These are phyloP conservation scores for Eupithecia centaureata DNA, from an alignment of 2,888 invertebrate genomes.

Conservation along the genomic window DNA sequence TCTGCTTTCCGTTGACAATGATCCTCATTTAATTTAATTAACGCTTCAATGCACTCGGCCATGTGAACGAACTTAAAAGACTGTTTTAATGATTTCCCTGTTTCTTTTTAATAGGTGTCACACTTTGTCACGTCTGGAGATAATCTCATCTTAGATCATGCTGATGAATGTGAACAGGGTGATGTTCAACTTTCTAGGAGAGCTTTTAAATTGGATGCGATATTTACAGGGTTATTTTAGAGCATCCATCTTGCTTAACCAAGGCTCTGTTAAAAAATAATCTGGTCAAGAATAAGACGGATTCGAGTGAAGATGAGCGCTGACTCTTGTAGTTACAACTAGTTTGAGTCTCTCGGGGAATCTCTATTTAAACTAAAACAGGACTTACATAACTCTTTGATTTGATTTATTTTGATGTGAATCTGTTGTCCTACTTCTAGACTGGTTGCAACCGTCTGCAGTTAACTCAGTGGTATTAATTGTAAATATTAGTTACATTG, in stretches of 20 bases:
- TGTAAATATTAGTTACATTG: no score
- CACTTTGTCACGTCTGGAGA: constrained; percentile 43
- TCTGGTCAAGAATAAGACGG: background rate
- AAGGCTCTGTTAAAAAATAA: constrained; percentile 3
- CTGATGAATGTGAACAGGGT: constrained; percentile 41
- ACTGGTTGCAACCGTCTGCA: no score
- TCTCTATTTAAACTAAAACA: no score
- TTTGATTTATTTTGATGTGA: no score
- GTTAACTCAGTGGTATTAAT: no score
- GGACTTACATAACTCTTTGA: no score
- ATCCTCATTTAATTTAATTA: constrained; percentile 77
- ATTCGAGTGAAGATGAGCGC: background rate
- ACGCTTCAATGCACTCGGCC: constrained; percentile 66
- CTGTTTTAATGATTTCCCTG: constrained; percentile 47
- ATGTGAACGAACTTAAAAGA: constrained; percentile 57
- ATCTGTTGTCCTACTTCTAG: no score
- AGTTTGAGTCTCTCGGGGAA: background rate
- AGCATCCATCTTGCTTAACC: constrained; percentile 1
- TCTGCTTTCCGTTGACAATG: constrained; percentile 67
- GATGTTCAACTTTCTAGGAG: constrained; percentile 35
- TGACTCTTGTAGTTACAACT: no score
- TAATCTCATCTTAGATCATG: constrained; percentile 43
- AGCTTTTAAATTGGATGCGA: constrained; percentile 34
- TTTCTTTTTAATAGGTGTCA: constrained; percentile 45
- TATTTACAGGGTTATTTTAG: constrained; percentile 16